Base-by-base conservation (phyloP, 37 sponge, comb jelly and placozoan species). In the Trichoplax adhaerens region DNA sequence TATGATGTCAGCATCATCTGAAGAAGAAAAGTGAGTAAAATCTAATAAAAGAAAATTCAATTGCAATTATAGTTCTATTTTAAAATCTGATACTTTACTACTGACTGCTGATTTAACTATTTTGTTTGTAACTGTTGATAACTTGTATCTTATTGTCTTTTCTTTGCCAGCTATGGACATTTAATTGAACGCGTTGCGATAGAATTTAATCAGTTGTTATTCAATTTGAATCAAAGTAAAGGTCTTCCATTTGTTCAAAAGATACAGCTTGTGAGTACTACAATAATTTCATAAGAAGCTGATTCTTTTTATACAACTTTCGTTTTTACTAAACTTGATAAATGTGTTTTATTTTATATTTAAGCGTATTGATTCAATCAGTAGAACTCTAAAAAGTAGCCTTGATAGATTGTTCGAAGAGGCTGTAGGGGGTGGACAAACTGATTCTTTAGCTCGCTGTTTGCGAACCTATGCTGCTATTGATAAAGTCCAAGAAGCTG, bases 191-290 rank as follows among this genome's bases (percentile, higher is more conserved):
- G 95, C 29, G 73, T 87, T 29, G 86, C 95, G 1, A 79, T 77
- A 57, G 95, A 89, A 80, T 94, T 82, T 77, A 90, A 84, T 71
- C 81, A 82, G 62, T 67, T 94, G n/a, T 83, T 85, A 69, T 86
- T 83, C 74, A 68, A 69, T 49, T 83, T 84, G 7, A 66, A 74
- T 47, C 75, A 77, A 64, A 71, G 77, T 5, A 53, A 69, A 47
- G 66, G 80, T 46, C 78, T 80, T 7, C 79, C 82, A 8, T 82
- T 90, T 7, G 76, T 94, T 10, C 70, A 84, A 55, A 64, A 71
- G 48, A 77, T 82, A 47, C 57, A 50, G 46, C 83, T 88, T 10
- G 91, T 94, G 53, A 78, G 81, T 77, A 5, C 55, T 54, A 29
- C n/a, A 29, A 10, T 66, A 53, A 50, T 66, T 66, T 8, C 47